phyloP scores from a whole-genome alignment of 2,888 invertebrate genomes.

The Ophion ventricosus region DNA sequence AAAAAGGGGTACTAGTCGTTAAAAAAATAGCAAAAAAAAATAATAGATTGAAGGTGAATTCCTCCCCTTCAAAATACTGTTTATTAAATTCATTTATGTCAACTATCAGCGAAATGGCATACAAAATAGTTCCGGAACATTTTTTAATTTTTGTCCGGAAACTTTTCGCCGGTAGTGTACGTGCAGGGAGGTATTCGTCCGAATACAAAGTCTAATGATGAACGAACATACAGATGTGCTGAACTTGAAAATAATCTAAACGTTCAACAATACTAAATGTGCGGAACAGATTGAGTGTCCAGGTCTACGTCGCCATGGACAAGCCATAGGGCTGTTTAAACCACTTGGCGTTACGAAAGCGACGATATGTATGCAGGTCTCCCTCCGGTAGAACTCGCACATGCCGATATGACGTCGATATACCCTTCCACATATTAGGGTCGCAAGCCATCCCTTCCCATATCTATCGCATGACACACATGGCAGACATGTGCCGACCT shows the following conservation, averaged over 20 bases:
- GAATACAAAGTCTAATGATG: background rate
- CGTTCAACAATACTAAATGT: background rate
- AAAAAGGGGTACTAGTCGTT: no score
- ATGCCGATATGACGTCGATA: slow-evolving; percentile 75
- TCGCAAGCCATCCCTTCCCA: slow-evolving; percentile 39
- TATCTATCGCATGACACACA: slow-evolving; percentile 73
- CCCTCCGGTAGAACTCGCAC: slow-evolving; percentile 75
- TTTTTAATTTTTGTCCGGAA: no score
- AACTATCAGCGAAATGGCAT: no score
- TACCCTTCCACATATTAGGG: slow-evolving; percentile 68
- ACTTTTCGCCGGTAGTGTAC: no score
- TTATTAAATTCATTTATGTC: no score
- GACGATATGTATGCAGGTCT: slow-evolving; percentile 80
- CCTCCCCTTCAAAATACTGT: no score
- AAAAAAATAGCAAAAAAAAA: no score
- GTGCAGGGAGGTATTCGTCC: no score
- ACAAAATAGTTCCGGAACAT: no score
- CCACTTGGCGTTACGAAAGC: slow-evolving; percentile 77
- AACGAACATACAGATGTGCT: background rate
- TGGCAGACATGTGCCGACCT: slow-evolving; percentile 79
- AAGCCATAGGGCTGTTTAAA: slow-evolving; percentile 68
- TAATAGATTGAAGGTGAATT: no score
- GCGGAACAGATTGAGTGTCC: background rate
- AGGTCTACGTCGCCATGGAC: slow-evolving; percentile 24
- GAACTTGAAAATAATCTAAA: background rate